These are phyloP conservation scores for Camelus dromedarius DNA, from an alignment of 2,113 vertebrate species.

Conservation along the genomic window DNA sequence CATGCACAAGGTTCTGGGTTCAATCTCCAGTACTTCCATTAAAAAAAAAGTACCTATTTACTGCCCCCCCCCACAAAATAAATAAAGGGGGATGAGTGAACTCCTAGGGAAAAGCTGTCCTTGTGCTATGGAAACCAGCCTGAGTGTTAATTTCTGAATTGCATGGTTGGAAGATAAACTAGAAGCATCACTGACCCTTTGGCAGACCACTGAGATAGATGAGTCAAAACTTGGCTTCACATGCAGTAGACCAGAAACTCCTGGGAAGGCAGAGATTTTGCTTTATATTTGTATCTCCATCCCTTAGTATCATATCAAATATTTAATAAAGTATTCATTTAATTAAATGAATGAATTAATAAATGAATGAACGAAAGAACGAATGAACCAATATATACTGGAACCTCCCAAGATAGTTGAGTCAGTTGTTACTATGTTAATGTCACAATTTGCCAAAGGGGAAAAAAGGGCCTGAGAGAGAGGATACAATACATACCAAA, in stretches of 20 bases:
- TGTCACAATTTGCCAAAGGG: not conserved
- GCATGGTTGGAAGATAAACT: not conserved
- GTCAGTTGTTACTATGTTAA: not conserved
- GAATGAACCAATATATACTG: not conserved
- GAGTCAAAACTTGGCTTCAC: not conserved
- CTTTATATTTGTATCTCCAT: not conserved
- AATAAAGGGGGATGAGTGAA: not conserved
- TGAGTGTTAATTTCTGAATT: not conserved
- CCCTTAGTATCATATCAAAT: not conserved
- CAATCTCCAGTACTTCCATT: too few relatives aligned
- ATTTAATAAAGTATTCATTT: conserved; percentile 9
- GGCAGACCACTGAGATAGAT: not conserved
- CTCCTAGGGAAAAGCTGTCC: not conserved
- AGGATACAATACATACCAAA: not conserved
- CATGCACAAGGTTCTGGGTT: too few relatives aligned
- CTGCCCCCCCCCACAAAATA: too few relatives aligned
- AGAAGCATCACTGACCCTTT: not conserved
- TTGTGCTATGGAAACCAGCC: not conserved
- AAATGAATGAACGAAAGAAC: not conserved
- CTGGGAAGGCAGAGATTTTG: not conserved
- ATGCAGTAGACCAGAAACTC: not conserved
- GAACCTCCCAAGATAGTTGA: not conserved
- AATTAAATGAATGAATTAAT: not conserved
- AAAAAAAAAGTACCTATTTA: too few relatives aligned
- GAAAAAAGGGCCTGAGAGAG: not conserved